These are phyloP conservation scores for Eleutherodactylus coqui DNA, from an alignment of 2,797 vertebrate species.

Conservation along the genomic window DNA sequence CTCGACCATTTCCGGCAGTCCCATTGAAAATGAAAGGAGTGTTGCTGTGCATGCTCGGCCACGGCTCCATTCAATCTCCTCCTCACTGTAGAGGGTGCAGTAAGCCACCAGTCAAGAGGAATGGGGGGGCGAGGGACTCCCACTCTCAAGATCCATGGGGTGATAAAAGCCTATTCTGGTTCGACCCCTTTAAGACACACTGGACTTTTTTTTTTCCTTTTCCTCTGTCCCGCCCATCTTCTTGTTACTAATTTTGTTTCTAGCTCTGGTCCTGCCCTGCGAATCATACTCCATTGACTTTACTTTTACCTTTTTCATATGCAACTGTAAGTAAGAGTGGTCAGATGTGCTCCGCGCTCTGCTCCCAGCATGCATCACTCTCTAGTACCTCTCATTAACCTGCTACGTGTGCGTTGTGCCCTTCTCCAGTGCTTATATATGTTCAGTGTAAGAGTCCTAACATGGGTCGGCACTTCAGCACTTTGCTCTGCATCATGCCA, in stretches of 20 bases:
- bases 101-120: too few species aligned
- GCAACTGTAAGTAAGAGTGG: conserved; percentile 71
- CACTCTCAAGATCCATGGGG: too few species aligned
- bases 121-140: too few species aligned
- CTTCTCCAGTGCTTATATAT: background rate
- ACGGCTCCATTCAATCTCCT: too few species aligned
- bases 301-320: conserved; percentile 65
- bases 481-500: background rate
- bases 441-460: background rate
- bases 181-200: too few species aligned
- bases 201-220: conserved; percentile 22
- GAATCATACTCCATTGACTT: conserved; percentile 80
- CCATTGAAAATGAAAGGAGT: too few species aligned
- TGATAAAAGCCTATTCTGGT: too few species aligned
- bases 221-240: conserved; percentile 28
- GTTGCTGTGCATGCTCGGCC: too few species aligned
- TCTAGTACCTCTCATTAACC: background rate
- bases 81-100: too few species aligned
- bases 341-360: background rate
- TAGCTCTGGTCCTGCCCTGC: conserved; percentile 79
- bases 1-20: too few species aligned
- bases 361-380: conserved; percentile 32
- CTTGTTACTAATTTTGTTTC: conserved; percentile 63
- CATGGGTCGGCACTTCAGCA: background rate
- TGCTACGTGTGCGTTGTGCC: background rate